Evolutionary conservation across 2,113 vertebrate genomes (phyloP).

Genomic region (Cardinalis cardinalis): DNA sequence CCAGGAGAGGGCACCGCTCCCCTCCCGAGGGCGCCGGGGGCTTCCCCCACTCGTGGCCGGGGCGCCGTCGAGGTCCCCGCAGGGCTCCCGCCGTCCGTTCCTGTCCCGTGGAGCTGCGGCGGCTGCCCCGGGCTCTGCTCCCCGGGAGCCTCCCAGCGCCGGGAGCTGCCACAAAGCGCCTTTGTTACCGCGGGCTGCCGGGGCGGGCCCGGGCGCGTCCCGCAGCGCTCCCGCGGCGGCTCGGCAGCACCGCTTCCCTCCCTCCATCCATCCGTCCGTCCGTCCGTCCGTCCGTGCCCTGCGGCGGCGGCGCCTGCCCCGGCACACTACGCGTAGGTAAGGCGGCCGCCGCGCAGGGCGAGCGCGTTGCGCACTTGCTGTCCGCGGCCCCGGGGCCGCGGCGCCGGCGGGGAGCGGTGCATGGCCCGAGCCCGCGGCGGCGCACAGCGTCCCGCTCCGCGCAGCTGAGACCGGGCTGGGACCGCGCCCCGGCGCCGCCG

Average conservation of each 20-base stretch:
- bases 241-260: not conserved
- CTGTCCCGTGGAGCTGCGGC: too few species aligned
- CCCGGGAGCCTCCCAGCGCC: not conserved
- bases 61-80: too few species aligned
- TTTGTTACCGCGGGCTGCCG: not conserved
- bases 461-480: not conserved
- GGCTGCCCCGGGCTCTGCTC: not conserved
- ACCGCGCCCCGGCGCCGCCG: too few species aligned
- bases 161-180: not conserved
- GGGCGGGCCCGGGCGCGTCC: not conserved
- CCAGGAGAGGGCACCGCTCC: not conserved
- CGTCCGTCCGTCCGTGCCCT: not conserved
- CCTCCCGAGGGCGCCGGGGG: not conserved
- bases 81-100: not conserved
- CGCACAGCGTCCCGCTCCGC: not conserved
- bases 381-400: not conserved
- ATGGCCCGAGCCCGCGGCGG: fast-evolving
- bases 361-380: not conserved
- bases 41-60: too few species aligned
- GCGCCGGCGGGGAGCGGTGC: fast-evolving
- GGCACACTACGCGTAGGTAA: not conserved
- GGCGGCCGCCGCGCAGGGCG: not conserved
- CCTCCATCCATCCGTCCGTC: not conserved
- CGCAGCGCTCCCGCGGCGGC: not conserved
- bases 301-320: not conserved